Base-by-base conservation (phyloP, 2,888 invertebrate species). In the Parnassius orleans region DNA sequence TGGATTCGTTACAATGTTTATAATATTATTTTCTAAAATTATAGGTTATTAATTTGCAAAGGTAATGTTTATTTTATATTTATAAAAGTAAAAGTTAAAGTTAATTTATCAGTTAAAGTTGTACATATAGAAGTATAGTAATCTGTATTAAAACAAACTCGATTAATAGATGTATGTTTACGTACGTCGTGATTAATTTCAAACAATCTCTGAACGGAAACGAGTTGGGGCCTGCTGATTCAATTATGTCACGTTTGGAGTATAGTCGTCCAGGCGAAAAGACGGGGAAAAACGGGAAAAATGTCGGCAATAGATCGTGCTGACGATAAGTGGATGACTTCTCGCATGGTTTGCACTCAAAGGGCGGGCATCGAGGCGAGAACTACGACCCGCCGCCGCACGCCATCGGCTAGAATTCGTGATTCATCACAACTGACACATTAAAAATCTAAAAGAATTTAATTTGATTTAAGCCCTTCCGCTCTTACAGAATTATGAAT, bases 241-340 rank as follows among this genome's bases (percentile, higher is more conserved):
- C 89, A 90, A 90, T 90, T 90, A 90, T 80, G 81, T 83, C 82
- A 82, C 83, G 78, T 84, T 86, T 79, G 79, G 78, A 80, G 77
- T 78, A 81, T 78, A 78, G 75, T 72, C 83, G 83, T 71, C 81
- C 84, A 83, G 77, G 84, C 83, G 86, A 81, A 81, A 81, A 83
- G 84, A 83, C 76, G 83, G 87, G 87, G 87, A 88, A 91, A 90
- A 91, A 88, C 84, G 85, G 79, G 85, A 91, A 91, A 91, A 91
- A 90, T 86, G 83, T 81, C 84, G 78, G 79, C 81, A 84, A 83
- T 84, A 86, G 88, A 90, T 90, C 86, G 83, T 81, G 84, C 78
- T 81, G 82, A 80, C 82, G 84, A 84, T 87, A 89, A 90, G 87
- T 87, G 90, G 87, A 90, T 90, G 87, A 90, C 85, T 85, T 86